phyloP scores from a whole-genome alignment of 2,888 invertebrate species.

The Drosophila anomalata region DNA sequence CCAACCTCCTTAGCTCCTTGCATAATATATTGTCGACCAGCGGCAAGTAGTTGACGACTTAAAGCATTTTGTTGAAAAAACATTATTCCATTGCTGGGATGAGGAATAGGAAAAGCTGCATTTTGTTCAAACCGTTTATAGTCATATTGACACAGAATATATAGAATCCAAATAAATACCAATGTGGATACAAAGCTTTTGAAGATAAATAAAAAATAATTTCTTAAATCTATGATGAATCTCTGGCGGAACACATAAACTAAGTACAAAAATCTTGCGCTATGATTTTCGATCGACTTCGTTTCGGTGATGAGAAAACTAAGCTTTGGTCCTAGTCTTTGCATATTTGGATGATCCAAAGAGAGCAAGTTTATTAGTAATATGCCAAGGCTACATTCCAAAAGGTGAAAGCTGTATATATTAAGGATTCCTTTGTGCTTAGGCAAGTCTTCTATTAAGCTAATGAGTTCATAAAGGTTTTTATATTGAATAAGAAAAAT shows the following conservation, averaged over 20 bases:
- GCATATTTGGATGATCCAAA: not conserved
- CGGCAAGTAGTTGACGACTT: not conserved
- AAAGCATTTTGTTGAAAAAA: not conserved
- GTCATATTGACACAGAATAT: not conserved
- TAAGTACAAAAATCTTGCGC: not conserved
- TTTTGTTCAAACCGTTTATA: not conserved
- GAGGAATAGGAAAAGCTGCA: not conserved
- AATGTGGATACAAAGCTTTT: not conserved
- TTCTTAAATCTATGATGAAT: not conserved
- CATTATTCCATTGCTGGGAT: not conserved
- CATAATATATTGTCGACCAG: not conserved
- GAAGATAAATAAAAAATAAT: not conserved
- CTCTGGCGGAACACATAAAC: not conserved
- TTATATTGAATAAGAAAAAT: not conserved
- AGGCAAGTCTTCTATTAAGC: not conserved
- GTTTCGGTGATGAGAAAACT: not conserved
- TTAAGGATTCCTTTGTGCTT: not conserved
- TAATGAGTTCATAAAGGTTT: not conserved
- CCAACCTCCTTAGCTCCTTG: not conserved
- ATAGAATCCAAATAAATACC: not conserved
- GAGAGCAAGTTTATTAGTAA: not conserved
- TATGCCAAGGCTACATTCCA: not conserved
- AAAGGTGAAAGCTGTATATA: not conserved
- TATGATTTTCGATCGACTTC: not conserved
- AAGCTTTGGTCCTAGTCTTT: too few relatives aligned